Evolutionary conservation across 2,888 invertebrate species (phyloP), one percentile per base, ranked within the genome.

Genomic region (Zhuqinia jingwanae): DNA sequence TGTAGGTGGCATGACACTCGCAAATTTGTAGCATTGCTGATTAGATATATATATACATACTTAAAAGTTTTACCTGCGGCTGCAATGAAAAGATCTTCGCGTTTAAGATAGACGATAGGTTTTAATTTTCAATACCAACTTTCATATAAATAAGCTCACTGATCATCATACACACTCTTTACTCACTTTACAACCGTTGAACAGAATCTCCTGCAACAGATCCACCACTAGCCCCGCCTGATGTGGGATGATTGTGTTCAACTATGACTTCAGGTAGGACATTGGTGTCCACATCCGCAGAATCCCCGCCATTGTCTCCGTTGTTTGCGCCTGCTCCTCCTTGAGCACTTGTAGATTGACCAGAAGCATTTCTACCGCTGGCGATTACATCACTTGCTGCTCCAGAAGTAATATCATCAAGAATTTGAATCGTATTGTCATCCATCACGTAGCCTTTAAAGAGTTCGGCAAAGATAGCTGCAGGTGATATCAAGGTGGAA

Each of bases 371-470:
- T n/a, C 68, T 60, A 42, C 70, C 50, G 1, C 20, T 10, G 0
- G 47, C 70, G 11, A 50, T 63, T 15, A 25, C 60, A n/a, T 82
- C 75, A 50, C 30, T 63, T 3, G 63, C 70, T 36, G 36, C 76
- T 13, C 20, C 50, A 25, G 76, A 6, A n/a, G 81, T 60, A 2
- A 79, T 60, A 20, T 84, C 84, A 68, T 77, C 84, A 0, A 77
- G 60, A 2, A 77, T 56, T 20, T 77, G 60, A 60, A 60, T 60
- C 5, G 77, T 45, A 30, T 27, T 73, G 17, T 84, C 84, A 13
- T 84, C 84, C 17, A 63, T 84, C 68, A 84, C 58, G 45, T 84
- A 84, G 30, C 84, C 77, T 17, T 76, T 30, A 27, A 84, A 77
- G 17, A 84, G 84, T 58, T 84, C 84, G 17, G 65, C 84, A 65